A percentile compares a stretch with the other conserved stretches of the same genome.
phyloP scores from a whole-genome alignment of 2,113 vertebrate genomes.

The Sylvilagus bachmani region DNA sequence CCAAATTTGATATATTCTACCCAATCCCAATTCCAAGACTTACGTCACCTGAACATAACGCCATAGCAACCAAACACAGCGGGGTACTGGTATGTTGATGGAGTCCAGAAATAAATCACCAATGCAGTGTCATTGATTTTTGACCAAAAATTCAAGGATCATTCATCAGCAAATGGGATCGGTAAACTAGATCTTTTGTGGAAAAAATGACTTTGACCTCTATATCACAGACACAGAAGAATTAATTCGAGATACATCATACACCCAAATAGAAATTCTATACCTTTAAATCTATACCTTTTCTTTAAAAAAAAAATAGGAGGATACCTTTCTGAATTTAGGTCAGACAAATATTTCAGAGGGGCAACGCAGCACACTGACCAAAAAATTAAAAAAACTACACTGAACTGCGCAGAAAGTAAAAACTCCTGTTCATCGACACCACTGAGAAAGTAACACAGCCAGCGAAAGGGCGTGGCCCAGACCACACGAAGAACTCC shows the following conservation, averaged over 20 bases:
- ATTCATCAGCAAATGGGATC: not conserved
- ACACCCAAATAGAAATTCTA: not conserved
- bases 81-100: not conserved
- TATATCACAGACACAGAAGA: not conserved
- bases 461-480: not conserved
- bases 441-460: not conserved
- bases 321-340: constrained; percentile 23
- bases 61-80: not conserved
- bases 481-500: not conserved
- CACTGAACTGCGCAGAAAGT: constrained; percentile 19
- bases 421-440: constrained; percentile 6
- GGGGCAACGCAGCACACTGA: not conserved
- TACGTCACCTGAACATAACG: not conserved
- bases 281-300: constrained; percentile 40
- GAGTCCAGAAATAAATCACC: not conserved
- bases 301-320: not conserved
- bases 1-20: not conserved
- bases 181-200: not conserved
- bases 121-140: not conserved
- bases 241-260: not conserved
- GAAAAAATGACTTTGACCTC: not conserved
- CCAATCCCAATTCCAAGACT: not conserved
- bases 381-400: constrained; percentile 31
- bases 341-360: constrained; percentile 17
- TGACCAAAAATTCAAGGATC: constrained; percentile 11